phyloP scores from a whole-genome alignment of 2,888 invertebrate species.

The Pandemis corylana region DNA sequence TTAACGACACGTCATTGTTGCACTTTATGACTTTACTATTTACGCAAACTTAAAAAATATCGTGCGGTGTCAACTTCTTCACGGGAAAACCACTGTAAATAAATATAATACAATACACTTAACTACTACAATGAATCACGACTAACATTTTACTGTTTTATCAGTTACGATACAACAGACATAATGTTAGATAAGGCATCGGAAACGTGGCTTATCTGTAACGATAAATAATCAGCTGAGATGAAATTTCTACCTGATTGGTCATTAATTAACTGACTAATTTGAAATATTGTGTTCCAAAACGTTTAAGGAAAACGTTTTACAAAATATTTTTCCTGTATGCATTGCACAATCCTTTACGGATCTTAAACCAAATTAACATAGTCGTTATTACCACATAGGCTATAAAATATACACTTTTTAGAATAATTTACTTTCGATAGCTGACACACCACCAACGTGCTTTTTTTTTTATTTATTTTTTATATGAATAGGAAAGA shows the following conservation, averaged over 20 bases:
- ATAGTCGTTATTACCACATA: too few relatives aligned
- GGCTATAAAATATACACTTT: too few relatives aligned
- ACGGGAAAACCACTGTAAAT: background rate
- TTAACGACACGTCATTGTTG: slow-evolving; percentile 38
- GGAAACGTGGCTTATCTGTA: slow-evolving; percentile 34
- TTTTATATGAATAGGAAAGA: too few relatives aligned
- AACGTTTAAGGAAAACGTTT: background rate
- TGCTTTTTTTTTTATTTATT: too few relatives aligned
- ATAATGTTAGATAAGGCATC: slow-evolving; percentile 14
- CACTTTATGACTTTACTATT: background rate
- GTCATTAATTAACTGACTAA: background rate
- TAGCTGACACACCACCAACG: too few relatives aligned
- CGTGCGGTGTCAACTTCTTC: background rate
- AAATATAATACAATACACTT: background rate
- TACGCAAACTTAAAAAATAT: background rate
- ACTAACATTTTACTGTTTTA: background rate
- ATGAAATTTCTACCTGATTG: slow-evolving; percentile 16
- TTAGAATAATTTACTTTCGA: too few relatives aligned
- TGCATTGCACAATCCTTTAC: too few relatives aligned
- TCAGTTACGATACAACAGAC: slow-evolving; percentile 12
- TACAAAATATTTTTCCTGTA: background rate
- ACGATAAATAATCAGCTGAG: slow-evolving; percentile 21
- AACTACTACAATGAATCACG: slow-evolving; percentile 8
- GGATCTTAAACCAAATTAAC: too few relatives aligned
- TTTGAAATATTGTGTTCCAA: background rate